phyloP scores from a whole-genome alignment of 2,888 invertebrate genomes.

The Ametastegia equiseti region DNA sequence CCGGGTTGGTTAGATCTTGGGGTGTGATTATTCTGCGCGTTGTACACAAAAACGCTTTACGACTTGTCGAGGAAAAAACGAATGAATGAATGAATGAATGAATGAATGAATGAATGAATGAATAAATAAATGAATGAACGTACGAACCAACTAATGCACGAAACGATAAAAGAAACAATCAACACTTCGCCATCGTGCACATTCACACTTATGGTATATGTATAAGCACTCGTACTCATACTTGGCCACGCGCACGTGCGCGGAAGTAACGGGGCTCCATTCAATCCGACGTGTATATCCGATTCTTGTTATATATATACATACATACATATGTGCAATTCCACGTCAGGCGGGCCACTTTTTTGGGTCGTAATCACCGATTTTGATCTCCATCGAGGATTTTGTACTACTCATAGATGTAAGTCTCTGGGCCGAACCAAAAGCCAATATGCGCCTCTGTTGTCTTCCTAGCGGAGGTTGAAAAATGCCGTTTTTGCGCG shows the following conservation, averaged over 20 bases:
- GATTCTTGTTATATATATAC: not conserved
- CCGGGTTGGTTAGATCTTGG: not conserved
- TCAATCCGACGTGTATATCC: slow-evolving; percentile 4
- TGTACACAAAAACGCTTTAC: not conserved
- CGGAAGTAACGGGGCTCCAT: slow-evolving; percentile 13
- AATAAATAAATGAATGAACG: not conserved
- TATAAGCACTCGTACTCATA: no score
- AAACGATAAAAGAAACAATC: slow-evolving; percentile 2
- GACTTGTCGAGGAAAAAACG: not conserved
- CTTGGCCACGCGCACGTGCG: not conserved
- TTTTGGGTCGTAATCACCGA: no score
- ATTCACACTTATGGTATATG: not conserved
- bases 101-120: slow-evolving; percentile 2
- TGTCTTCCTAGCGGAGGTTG: no score
- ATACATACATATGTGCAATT: not conserved
- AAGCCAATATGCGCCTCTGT: no score
- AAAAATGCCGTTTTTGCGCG: no score
- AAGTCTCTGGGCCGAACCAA: no score
- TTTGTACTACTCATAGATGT: no score
- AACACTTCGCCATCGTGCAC: not conserved
- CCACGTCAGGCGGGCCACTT: no score
- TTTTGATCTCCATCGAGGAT: no score
- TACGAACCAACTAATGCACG: not conserved
- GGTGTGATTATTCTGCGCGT: not conserved
- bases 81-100: slow-evolving; percentile 1